These are phyloP conservation scores for Oenanthe oenanthe DNA, from an alignment of 2,113 vertebrate genomes.

Conservation along the genomic window DNA sequence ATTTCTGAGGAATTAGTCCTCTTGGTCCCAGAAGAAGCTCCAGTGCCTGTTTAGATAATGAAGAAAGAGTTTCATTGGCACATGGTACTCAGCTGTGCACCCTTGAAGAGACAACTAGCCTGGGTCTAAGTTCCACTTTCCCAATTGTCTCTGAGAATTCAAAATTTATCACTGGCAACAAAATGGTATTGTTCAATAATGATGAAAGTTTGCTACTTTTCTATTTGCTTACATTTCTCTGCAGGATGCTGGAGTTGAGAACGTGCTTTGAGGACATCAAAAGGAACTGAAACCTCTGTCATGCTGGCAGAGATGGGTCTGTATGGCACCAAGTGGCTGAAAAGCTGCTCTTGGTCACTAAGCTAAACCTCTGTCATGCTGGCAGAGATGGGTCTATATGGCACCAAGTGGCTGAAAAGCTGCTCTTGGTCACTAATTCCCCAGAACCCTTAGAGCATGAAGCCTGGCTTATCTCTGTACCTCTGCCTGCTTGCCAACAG, in stretches of 20 bases:
- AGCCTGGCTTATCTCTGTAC: not conserved
- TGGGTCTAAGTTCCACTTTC: not conserved
- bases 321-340: rapidly evolving
- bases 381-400: rapidly evolving
- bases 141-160: not conserved
- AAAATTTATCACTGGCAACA: not conserved
- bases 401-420: not conserved
- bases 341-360: not conserved
- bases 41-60: not conserved
- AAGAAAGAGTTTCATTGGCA: not conserved
- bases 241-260: not conserved
- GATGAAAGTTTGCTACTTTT: not conserved
- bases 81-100: not conserved
- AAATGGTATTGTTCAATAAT: not conserved
- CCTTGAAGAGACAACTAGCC: not conserved
- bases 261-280: rapidly evolving
- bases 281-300: not conserved
- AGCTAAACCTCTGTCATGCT: not conserved
- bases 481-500: not conserved
- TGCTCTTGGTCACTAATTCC: not conserved
- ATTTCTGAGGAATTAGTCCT: not conserved
- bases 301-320: rapidly evolving
- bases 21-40: not conserved
- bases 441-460: rapidly evolving
- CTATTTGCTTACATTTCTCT: not conserved